phyloP scores from a whole-genome alignment of 2,113 vertebrate species.

The Paracanthobrama guichenoti region DNA sequence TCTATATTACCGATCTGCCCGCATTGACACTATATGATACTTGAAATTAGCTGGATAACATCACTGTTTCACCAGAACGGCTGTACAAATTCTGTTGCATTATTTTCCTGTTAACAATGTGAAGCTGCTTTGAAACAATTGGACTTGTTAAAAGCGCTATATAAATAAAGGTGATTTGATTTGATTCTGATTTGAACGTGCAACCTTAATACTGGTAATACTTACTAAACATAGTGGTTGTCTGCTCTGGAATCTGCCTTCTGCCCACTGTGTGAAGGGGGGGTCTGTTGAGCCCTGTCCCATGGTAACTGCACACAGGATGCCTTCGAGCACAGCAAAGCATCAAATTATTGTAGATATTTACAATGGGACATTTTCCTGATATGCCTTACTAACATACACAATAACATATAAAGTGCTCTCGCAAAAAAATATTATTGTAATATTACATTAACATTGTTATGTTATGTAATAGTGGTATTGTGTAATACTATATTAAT shows the following conservation, averaged over 20 bases:
- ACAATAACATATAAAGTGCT: background rate
- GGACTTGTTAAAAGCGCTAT: too few relatives aligned
- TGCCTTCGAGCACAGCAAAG: background rate
- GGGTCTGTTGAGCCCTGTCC: conserved; percentile 56
- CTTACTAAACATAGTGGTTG: conserved; percentile 47
- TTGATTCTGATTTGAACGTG: too few relatives aligned
- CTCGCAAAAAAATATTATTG: background rate
- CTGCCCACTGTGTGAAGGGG: conserved; percentile 49
- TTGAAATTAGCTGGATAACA: too few relatives aligned
- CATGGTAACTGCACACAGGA: conserved; percentile 54
- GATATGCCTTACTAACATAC: background rate
- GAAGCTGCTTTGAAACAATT: too few relatives aligned
- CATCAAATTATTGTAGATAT: background rate
- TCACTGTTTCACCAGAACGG: too few relatives aligned
- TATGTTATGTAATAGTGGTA: background rate
- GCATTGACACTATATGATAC: too few relatives aligned
- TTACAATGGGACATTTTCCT: background rate
- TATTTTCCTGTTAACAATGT: too few relatives aligned
- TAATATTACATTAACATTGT: background rate
- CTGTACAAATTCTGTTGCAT: too few relatives aligned
- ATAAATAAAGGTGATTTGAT: too few relatives aligned
- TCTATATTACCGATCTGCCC: too few relatives aligned
- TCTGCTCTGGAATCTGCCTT: conserved; percentile 58
- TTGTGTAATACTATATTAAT: background rate
- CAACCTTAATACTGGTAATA: background rate